phyloP scores from a whole-genome alignment of 30 jellyfish, hydroid and myxozoan genomes.

The Catostylus mosaicus region DNA sequence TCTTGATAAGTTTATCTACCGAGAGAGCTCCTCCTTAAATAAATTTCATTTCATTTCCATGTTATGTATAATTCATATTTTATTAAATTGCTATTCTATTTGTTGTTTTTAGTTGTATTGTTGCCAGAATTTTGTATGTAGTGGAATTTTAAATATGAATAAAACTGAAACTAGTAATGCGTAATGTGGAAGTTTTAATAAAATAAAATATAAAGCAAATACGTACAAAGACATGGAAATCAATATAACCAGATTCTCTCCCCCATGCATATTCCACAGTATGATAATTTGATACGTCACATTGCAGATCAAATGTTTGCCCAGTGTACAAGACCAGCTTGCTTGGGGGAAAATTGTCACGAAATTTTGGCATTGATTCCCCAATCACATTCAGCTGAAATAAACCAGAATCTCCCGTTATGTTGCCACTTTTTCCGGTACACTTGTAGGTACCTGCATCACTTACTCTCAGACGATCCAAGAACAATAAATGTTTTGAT shows the following conservation, averaged over 20 bases:
- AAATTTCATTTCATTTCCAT: too few species aligned
- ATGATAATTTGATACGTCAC: constrained; percentile 49
- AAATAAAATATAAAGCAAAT: too few species aligned
- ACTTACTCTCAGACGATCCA: not conserved
- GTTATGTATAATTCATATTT: too few species aligned
- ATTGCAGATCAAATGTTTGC: constrained; percentile 23
- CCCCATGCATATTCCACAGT: constrained; percentile 35
- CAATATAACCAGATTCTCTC: constrained; percentile 25
- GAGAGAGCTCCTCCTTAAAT: too few species aligned
- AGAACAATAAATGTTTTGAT: not conserved
- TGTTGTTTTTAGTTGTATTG: too few species aligned
- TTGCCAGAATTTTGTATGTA: too few species aligned
- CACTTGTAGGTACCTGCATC: constrained; percentile 50
- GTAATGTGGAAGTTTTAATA: too few species aligned
- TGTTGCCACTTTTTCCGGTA: not conserved
- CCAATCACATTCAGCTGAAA: not conserved
- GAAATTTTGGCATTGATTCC: constrained; percentile 14
- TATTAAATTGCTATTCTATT: too few species aligned
- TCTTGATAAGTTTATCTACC: too few species aligned
- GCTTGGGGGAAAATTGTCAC: constrained; percentile 23
- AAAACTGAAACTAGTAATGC: too few species aligned
- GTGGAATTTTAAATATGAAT: too few species aligned
- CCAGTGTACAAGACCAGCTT: constrained; percentile 41
- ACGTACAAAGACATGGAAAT: not conserved
- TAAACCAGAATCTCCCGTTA: constrained; percentile 7